Evolutionary conservation across 2,113 vertebrate species (phyloP).

Genomic region (Cheilinus undulatus): DNA sequence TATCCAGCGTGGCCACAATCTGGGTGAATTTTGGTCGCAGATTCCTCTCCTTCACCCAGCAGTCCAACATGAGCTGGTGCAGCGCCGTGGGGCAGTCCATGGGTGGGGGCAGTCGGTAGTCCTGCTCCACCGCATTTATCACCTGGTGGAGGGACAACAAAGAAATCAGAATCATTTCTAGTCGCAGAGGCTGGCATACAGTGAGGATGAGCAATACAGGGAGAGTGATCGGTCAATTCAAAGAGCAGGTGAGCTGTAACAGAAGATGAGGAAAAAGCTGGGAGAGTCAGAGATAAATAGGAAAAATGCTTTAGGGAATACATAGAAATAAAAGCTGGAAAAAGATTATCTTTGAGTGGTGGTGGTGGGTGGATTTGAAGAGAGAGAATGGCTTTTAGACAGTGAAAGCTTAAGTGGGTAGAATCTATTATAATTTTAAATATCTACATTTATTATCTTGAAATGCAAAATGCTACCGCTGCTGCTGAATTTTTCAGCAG

Average conservation of each 20-base stretch:
- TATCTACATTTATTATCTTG: background rate
- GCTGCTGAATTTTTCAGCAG: background rate
- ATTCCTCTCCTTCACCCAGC: conserved; percentile 98
- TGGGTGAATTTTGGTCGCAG: conserved; percentile 97
- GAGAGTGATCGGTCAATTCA: conserved; percentile 27
- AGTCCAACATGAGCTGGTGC: conserved; percentile 98
- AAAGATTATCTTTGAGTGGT: conserved; percentile 6
- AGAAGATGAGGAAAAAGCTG: conserved; percentile 28
- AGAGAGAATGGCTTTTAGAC: background rate
- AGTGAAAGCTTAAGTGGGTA: background rate
- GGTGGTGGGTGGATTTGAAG: background rate
- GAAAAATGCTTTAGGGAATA: conserved; percentile 7
- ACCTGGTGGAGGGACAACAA: conserved; percentile 83
- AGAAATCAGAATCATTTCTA: conserved; percentile 37
- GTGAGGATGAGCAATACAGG: background rate
- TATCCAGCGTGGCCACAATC: conserved; percentile 97
- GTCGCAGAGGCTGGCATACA: background rate
- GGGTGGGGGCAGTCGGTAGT: conserved; percentile 96
- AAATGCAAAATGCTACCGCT: background rate
- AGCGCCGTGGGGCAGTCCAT: conserved; percentile 99
- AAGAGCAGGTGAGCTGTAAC: conserved; percentile 14
- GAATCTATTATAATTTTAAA: conserved; percentile 2
- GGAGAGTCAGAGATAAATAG: conserved; percentile 18
- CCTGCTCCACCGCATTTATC: conserved; percentile 98
- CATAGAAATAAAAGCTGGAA: conserved; percentile 5